Evolutionary conservation across 2,797 vertebrate genomes (phyloP), one percentile per base, ranked within the genome.

Genomic region (Microctenopoma lineatum): DNA sequence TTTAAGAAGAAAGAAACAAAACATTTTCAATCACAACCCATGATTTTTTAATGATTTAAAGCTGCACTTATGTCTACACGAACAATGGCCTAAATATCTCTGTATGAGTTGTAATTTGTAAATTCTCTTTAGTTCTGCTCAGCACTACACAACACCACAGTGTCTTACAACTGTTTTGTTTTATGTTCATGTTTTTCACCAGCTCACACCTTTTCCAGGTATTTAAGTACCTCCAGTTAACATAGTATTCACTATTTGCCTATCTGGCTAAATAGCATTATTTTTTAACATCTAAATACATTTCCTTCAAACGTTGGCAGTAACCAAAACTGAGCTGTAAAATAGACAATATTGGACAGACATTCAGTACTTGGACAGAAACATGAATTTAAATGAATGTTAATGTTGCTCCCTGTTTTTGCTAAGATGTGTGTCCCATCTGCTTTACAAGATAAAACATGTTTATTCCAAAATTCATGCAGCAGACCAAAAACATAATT

Each of bases 21-120:
- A 7, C 16, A 18, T 54, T 66, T 48, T 64, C 7, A 57, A 66
- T 38, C 13, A 25, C 41, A 46, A 69, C 26, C 47, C 34, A 2
- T 55, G 47, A 60, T 12, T 15, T 38, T 55, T 14, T 15, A 47
- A 15, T 47, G 3, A 64, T 62, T 26, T 48, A 47, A 68, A 68
- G 18, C 3, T 52, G 39, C 7, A 25, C 4, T 21, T 27, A 39
- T 39, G 38, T 58, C 21, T 4, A 36, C 14, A 68, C 44, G 44
- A 47, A 51, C 18, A 66, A 56, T 67, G 12, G 15, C 15, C 64
- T 5, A 57, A 16, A 68, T 64, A 2, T 44, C 4, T 15, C 8
- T 9, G 9, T 61, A 9, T 50, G 44, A 42, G 16, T 16, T 44
- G 41, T 16, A 16, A 16, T 7, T 4, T 60, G 51, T 14, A 27